phyloP scores from a whole-genome alignment of 2,113 vertebrate genomes.

The Ammospiza caudacuta region DNA sequence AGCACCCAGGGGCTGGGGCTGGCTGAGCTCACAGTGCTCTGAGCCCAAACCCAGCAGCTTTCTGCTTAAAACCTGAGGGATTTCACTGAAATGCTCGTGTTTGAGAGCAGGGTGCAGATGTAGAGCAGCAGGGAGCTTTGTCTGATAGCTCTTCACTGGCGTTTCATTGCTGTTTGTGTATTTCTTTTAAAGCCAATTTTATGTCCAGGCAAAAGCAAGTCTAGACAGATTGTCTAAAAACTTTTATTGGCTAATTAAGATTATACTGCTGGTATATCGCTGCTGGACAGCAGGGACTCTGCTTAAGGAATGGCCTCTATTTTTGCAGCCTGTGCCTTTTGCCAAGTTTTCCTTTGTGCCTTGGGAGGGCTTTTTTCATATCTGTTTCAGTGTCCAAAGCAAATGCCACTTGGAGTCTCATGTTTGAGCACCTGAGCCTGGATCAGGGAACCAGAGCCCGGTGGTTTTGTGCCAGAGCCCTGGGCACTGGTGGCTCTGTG shows the following conservation, averaged over 20 bases:
- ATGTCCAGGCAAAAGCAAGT: constrained; percentile 25
- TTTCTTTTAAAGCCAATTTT: constrained; percentile 46
- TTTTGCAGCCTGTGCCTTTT: background rate
- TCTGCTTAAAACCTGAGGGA: background rate
- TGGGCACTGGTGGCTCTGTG: background rate
- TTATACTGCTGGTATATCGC: constrained; percentile 2
- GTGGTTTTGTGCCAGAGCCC: background rate
- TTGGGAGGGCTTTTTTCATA: background rate
- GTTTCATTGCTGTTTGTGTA: constrained; percentile 36
- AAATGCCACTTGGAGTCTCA: background rate
- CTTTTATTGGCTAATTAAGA: constrained; percentile 55
- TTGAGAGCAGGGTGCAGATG: constrained; percentile 6
- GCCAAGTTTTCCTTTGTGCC: background rate
- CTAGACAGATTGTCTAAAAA: constrained; percentile 59
- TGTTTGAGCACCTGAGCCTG: background rate
- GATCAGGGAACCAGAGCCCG: background rate
- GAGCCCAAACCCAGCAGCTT: background rate
- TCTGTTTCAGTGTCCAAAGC: background rate
- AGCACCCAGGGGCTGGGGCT: accelerated
- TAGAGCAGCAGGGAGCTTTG: background rate
- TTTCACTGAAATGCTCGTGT: background rate
- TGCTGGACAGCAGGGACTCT: background rate
- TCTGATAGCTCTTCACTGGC: background rate
- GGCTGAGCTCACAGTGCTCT: background rate
- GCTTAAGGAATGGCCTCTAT: background rate